These are phyloP conservation scores for Mystacornis crossleyi DNA, from an alignment of 2,113 vertebrate genomes.

Conservation along the genomic window DNA sequence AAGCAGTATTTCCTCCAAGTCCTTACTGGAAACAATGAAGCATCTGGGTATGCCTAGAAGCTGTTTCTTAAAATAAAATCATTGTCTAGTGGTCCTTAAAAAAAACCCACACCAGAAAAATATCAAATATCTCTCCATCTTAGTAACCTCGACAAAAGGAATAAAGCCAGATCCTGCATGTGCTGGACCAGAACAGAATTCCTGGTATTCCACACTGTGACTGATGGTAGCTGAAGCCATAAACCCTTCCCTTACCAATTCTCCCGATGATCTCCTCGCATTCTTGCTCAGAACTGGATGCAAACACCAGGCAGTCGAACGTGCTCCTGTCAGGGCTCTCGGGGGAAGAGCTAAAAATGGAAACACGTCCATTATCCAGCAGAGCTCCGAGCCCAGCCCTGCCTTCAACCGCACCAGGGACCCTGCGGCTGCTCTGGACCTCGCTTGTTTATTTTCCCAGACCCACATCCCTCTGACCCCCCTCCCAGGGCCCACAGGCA, in stretches of 20 bases:
- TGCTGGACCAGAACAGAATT: neutral
- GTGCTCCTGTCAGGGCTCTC: constrained; percentile 62
- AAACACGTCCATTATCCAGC: neutral
- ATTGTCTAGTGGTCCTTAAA: neutral
- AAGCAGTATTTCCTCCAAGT: neutral
- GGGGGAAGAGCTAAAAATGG: constrained; percentile 75
- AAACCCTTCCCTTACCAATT: constrained; percentile 73
- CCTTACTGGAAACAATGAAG: neutral
- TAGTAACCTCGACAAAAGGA: neutral
- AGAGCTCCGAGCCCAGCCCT: neutral
- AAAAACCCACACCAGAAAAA: neutral
- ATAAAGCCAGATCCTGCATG: neutral
- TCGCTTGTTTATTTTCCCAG: fast-evolving
- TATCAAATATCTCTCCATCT: neutral
- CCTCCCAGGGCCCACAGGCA: neutral
- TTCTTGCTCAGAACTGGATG: constrained; percentile 66
- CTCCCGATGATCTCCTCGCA: constrained; percentile 81
- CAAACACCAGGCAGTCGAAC: constrained; percentile 81
- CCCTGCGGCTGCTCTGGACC: fast-evolving
- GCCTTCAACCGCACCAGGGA: neutral
- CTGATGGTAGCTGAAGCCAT: neutral
- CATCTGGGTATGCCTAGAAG: neutral
- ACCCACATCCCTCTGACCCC: fast-evolving
- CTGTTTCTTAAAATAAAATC: constrained; percentile 9
- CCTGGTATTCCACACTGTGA: fast-evolving